A percentile compares a stretch with the other conserved stretches of the same genome.
Evolutionary conservation across 2,797 vertebrate genomes (phyloP).

Genomic region (Neomorphus geoffroyi): DNA sequence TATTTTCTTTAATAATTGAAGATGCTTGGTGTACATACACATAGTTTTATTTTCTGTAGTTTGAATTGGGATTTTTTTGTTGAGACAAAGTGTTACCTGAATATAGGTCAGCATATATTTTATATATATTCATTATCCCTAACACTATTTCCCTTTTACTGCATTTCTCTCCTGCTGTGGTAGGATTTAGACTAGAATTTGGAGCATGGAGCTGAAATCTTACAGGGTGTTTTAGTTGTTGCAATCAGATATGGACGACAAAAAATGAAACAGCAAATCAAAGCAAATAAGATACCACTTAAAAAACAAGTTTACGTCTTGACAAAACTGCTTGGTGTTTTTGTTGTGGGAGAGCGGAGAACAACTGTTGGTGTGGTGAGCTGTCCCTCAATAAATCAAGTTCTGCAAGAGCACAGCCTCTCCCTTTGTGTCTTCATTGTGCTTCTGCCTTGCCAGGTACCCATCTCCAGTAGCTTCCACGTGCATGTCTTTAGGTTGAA

Average conservation of each 20-base stretch:
- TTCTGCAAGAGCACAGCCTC: background rate
- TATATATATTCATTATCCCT: background rate
- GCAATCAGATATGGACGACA: background rate
- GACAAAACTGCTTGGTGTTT: slow-evolving; percentile 14
- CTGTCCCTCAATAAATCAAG: background rate
- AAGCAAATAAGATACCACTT: background rate
- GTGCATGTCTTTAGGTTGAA: background rate
- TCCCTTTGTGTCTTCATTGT: background rate
- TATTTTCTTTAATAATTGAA: slow-evolving; percentile 23
- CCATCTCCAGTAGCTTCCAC: background rate
- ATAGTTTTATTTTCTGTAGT: slow-evolving; percentile 31
- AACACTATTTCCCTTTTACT: background rate
- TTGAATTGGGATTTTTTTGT: slow-evolving; percentile 4
- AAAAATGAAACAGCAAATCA: background rate
- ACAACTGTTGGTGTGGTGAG: background rate
- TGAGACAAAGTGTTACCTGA: background rate
- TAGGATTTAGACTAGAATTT: background rate
- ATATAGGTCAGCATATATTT: background rate
- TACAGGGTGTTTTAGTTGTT: background rate
- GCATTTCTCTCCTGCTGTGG: background rate
- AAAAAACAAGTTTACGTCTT: slow-evolving; percentile 8
- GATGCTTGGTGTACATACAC: background rate
- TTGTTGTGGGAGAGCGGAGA: background rate
- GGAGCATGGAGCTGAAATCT: background rate
- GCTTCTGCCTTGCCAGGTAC: background rate